A percentile compares a stretch with the other conserved stretches of the same genome.
These are phyloP conservation scores for Catamblyrhynchus diadema DNA, from an alignment of 2,797 vertebrate species.

Conservation along the genomic window DNA sequence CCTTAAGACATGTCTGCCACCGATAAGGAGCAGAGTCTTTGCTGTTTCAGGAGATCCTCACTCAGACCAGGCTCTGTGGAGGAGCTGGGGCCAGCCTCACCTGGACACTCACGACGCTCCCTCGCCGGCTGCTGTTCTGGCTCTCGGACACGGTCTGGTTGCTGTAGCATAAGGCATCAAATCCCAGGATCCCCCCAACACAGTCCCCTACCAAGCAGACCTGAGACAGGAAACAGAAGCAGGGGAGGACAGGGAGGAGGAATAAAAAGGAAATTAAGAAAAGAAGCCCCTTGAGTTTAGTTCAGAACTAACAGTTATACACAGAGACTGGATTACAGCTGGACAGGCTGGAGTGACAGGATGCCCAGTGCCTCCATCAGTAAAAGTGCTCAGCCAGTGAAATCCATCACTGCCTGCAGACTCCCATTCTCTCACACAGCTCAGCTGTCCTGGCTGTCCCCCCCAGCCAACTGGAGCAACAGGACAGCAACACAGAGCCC, in stretches of 20 bases:
- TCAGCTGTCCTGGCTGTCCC: not conserved
- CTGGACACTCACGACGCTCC: conserved; percentile 93
- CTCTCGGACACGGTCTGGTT: conserved; percentile 88
- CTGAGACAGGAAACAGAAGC: conserved; percentile 66
- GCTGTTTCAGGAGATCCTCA: not conserved
- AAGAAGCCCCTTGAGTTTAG: not conserved
- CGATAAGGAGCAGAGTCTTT: not conserved
- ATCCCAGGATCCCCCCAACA: conserved; percentile 94
- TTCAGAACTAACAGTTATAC: not conserved
- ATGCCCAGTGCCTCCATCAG: not conserved
- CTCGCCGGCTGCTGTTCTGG: conserved; percentile 93
- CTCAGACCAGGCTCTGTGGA: not conserved
- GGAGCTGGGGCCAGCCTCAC: conserved; percentile 51
- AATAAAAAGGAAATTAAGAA: not conserved
- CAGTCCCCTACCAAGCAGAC: conserved; percentile 97
- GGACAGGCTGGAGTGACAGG: not conserved
- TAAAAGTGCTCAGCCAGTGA: not conserved
- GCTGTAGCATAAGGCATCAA: conserved; percentile 94
- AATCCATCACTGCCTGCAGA: not conserved
- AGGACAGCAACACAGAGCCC: not conserved
- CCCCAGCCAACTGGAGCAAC: not conserved
- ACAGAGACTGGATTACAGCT: not conserved
- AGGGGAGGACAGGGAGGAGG: not conserved
- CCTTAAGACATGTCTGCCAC: not conserved
- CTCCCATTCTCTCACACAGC: not conserved